phyloP scores from a whole-genome alignment of 2,113 vertebrate species.

The Ailurus styani region DNA sequence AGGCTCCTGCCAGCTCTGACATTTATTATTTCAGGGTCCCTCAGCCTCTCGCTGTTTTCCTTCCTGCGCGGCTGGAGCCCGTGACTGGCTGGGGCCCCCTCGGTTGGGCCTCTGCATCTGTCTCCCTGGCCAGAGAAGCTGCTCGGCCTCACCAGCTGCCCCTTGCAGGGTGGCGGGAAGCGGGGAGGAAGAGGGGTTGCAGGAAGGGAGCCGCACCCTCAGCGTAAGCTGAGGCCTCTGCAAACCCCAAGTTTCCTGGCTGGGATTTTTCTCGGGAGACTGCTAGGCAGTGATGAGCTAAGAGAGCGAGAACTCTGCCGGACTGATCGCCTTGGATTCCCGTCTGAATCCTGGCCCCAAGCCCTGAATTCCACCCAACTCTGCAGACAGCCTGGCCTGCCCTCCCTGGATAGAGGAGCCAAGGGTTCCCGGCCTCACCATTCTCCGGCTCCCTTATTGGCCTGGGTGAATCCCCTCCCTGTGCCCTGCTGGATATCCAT shows the following conservation, averaged over 20 bases:
- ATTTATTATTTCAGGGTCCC: slow-evolving; percentile 66
- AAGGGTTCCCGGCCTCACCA: not conserved
- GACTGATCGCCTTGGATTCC: not conserved
- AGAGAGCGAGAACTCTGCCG: slow-evolving; percentile 42
- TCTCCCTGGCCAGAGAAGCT: slow-evolving; percentile 22
- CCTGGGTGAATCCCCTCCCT: not conserved
- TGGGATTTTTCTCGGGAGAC: slow-evolving; percentile 58
- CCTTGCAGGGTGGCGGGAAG: not conserved
- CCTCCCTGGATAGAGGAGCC: not conserved
- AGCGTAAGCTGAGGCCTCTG: not conserved
- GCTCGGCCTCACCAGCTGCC: not conserved
- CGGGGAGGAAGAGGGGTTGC: not conserved
- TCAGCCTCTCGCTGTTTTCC: slow-evolving; percentile 45
- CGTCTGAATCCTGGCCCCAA: slow-evolving; percentile 7
- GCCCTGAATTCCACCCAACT: slow-evolving; percentile 1
- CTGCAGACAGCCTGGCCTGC: not conserved
- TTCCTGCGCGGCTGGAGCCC: slow-evolving; percentile 45
- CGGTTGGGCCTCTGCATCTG: not conserved
- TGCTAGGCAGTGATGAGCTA: slow-evolving; percentile 57
- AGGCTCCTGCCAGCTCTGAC: slow-evolving; percentile 43
- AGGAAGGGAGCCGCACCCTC: slow-evolving; percentile 48
- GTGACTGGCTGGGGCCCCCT: not conserved
- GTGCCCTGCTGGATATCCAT: not conserved
- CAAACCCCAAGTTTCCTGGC: slow-evolving; percentile 72
- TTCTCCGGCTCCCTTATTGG: not conserved